Conservation (phyloP, 2,113 vertebrate genomes). For the Cryptotis parvus region DNA sequence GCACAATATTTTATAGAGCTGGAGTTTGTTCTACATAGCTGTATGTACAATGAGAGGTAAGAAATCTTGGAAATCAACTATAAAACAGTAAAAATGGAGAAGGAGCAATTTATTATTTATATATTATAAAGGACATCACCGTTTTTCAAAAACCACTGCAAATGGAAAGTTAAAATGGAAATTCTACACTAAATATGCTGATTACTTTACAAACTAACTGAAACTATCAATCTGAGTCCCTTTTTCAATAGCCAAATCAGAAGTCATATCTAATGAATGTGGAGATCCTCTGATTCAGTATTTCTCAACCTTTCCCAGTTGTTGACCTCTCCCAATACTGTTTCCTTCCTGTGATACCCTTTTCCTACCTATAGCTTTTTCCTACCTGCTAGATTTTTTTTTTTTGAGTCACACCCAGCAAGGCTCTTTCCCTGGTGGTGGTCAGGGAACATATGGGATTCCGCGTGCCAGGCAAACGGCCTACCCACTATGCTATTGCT, state of each 20-base stretch:
- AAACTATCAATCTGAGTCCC: constrained; percentile 18
- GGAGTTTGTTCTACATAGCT: background rate
- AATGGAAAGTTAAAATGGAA: constrained; percentile 1
- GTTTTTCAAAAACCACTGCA: background rate
- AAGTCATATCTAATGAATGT: constrained; percentile 32
- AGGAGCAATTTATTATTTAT: background rate
- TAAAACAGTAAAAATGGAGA: background rate
- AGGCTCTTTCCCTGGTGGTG: too few relatives aligned
- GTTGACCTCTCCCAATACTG: too few relatives aligned
- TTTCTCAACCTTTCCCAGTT: too few relatives aligned
- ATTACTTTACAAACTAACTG: constrained; percentile 60
- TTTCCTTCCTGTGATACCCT: too few relatives aligned
- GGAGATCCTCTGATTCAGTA: background rate
- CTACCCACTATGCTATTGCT: too few relatives aligned
- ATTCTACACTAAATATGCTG: background rate
- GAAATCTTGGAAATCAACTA: background rate
- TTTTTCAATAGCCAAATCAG: constrained; percentile 28
- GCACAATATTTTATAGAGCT: background rate
- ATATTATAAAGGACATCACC: too few relatives aligned
- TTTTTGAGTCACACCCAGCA: too few relatives aligned
- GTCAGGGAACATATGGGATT: too few relatives aligned
- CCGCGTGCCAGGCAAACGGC: too few relatives aligned
- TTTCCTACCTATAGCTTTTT: too few relatives aligned
- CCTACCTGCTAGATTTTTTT: too few relatives aligned
- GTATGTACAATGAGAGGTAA: background rate